These are phyloP conservation scores for Syngnathus acus DNA, from an alignment of 2,797 vertebrate genomes.

Conservation along the genomic window DNA sequence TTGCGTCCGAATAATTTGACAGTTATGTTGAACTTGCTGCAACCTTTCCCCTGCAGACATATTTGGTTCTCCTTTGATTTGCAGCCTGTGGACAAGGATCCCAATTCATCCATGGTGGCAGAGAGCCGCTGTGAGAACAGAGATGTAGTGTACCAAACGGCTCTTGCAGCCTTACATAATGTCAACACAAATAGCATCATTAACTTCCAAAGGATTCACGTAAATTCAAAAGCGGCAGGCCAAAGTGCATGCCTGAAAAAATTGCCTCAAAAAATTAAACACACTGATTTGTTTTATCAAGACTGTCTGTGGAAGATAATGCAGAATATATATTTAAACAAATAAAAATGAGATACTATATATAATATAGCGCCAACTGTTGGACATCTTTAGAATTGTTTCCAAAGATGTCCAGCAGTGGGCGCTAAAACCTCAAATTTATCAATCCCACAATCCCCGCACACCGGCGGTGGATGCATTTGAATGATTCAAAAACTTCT, in stretches of 20 bases:
- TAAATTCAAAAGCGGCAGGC: conserved; percentile 42
- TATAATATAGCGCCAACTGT: too few species aligned
- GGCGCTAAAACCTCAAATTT: conserved; percentile 39
- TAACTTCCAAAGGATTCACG: conserved; percentile 45
- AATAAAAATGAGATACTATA: too few species aligned
- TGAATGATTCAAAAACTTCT: conserved; percentile 54
- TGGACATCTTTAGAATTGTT: background rate
- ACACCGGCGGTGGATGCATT: conserved; percentile 63
- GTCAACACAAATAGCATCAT: conserved; percentile 57
- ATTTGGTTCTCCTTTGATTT: conserved; percentile 37
- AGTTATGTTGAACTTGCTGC: conserved; percentile 24
- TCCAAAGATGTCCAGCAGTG: conserved; percentile 30
- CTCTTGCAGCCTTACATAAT: conserved; percentile 49
- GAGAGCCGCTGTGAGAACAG: conserved; percentile 40
- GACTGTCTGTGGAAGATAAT: background rate
- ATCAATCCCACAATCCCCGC: conserved; percentile 67
- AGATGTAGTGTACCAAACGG: conserved; percentile 52
- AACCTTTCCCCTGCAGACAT: conserved; percentile 28
- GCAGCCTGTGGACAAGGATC: conserved; percentile 29
- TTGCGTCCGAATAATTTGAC: conserved; percentile 22
- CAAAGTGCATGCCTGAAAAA: conserved; percentile 28
- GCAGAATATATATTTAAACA: too few species aligned
- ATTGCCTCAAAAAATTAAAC: conserved; percentile 12
- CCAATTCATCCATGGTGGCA: conserved; percentile 26
- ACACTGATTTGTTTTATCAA: background rate